Percentiles rank a stretch among this genome's conserved stretches.
phyloP scores from a whole-genome alignment of 1,140 invertebrate genomes.

The Nephotettix cincticeps region DNA sequence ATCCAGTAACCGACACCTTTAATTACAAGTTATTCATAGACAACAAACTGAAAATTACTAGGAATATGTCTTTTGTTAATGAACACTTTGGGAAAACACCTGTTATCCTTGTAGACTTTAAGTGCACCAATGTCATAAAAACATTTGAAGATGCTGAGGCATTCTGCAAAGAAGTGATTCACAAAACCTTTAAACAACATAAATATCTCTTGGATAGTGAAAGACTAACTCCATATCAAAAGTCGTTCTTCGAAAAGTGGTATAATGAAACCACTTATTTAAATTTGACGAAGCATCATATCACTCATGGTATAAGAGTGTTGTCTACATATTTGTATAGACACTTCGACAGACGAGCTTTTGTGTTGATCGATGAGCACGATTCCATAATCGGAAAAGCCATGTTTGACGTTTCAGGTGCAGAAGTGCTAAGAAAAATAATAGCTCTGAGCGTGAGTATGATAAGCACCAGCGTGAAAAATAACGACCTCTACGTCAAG shows the following conservation, averaged over 20 bases:
- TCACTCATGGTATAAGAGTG: neutral
- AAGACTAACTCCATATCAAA: neutral
- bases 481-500: neutral
- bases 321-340: neutral
- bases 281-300: neutral
- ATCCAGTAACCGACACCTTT: neutral
- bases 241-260: neutral
- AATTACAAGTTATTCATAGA: neutral
- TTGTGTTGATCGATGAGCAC: neutral
- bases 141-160: neutral
- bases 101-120: neutral
- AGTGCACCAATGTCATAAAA: neutral
- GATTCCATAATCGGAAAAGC: neutral
- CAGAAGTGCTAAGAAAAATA: neutral
- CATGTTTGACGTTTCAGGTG: neutral
- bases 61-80: neutral
- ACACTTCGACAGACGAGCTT: neutral
- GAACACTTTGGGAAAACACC: neutral
- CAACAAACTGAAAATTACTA: neutral
- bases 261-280: neutral
- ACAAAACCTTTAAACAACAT: neutral
- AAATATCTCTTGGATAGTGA: neutral
- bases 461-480: neutral
- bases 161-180: neutral
- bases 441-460: neutral